A percentile compares a stretch with the other conserved stretches of the same genome.
Conservation (phyloP, 2,888 invertebrate species). For the Malachius bipustulatus region DNA sequence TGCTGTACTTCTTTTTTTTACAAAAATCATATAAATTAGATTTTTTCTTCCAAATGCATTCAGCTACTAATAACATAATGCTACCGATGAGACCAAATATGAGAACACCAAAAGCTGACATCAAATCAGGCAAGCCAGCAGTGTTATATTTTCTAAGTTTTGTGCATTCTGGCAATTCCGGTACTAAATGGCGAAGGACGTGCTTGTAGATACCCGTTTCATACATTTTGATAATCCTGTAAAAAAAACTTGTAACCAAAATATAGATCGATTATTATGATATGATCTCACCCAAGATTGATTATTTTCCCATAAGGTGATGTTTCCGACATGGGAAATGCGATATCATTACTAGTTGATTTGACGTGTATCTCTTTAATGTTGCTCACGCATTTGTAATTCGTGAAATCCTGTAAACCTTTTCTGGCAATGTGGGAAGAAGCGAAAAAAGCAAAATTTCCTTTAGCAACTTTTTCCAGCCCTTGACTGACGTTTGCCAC, state of each 20-base stretch:
- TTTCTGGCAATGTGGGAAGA: constrained; percentile 47
- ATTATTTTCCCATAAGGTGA: constrained; percentile 49
- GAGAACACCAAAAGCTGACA: constrained; percentile 42
- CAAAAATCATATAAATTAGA: constrained; percentile 10
- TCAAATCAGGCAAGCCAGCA: constrained; percentile 46
- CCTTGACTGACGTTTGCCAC: constrained; percentile 43
- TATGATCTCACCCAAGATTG: constrained; percentile 40
- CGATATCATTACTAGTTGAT: constrained; percentile 44
- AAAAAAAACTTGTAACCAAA: constrained; percentile 13
- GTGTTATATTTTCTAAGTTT: constrained; percentile 45
- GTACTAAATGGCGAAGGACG: constrained; percentile 31
- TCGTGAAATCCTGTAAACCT: constrained; percentile 34
- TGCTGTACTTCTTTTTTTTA: too few relatives aligned
- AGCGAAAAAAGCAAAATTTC: constrained; percentile 51
- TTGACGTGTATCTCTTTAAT: constrained; percentile 46
- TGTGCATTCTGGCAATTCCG: constrained; percentile 44
- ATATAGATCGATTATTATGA: too few relatives aligned
- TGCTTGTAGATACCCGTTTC: constrained; percentile 33
- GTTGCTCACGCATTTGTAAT: constrained; percentile 39
- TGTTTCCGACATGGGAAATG: constrained; percentile 43
- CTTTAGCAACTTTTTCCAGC: constrained; percentile 40
- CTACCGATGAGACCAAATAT: constrained; percentile 36
- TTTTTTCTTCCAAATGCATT: constrained; percentile 20
- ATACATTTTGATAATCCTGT: constrained; percentile 34
- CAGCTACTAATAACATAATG: constrained; percentile 17